Percentiles rank a stretch among this genome's conserved stretches.
phyloP scores from a whole-genome alignment of 2,888 invertebrate species.

The Vandiemenella viatica region DNA sequence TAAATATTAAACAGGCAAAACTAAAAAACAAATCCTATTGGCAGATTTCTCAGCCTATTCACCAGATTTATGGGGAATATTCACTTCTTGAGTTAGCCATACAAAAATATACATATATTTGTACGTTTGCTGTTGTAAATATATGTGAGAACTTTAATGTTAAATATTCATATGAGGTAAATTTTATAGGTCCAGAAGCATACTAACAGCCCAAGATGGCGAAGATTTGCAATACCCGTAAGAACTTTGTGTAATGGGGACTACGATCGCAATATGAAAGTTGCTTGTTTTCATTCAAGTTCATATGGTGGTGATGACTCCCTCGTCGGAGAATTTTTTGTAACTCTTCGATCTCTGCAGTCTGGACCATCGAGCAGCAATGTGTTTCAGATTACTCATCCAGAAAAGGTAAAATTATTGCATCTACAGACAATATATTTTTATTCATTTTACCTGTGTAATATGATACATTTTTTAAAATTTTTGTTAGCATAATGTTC shows the following conservation, averaged over 20 bases:
- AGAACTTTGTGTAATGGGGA: constrained; percentile 33
- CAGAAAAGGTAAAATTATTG: constrained; percentile 22
- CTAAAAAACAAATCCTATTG: no score
- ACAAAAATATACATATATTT: no score
- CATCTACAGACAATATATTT: no score
- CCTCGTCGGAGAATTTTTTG: constrained; percentile 31
- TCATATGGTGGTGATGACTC: constrained; percentile 31
- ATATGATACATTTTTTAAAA: no score
- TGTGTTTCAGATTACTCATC: constrained; percentile 26
- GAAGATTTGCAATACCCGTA: constrained; percentile 29
- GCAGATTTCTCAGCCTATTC: no score
- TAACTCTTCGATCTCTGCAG: constrained; percentile 28
- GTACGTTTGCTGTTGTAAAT: no score
- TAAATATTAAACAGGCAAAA: no score
- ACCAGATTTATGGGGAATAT: no score
- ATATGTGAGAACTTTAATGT: not conserved
- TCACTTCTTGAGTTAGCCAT: no score
- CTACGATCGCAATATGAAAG: constrained; percentile 31
- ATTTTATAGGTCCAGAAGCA: constrained; percentile 25
- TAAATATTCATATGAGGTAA: not conserved
- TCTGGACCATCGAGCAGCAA: constrained; percentile 22
- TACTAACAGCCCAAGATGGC: constrained; percentile 37
- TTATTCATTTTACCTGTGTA: no score
- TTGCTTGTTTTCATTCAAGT: constrained; percentile 37
- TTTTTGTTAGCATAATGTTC: no score